phyloP scores from a whole-genome alignment of 2,797 vertebrate species.

The Crenuchus spilurus region DNA sequence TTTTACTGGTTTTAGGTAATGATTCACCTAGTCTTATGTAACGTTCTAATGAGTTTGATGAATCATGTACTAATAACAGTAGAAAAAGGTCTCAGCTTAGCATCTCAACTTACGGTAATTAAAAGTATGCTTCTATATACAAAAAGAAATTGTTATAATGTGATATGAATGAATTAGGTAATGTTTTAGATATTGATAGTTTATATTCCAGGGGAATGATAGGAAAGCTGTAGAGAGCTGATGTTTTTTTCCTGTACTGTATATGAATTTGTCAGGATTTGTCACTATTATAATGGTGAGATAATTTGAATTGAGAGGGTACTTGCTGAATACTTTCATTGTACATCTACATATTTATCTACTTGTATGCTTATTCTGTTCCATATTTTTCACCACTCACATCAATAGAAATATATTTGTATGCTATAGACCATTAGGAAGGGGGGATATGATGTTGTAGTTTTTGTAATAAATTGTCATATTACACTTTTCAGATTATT shows the following conservation, averaged over 20 bases:
- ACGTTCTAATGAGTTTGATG: not conserved
- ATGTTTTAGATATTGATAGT: not conserved
- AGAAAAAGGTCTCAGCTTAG: not conserved
- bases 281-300: too few relatives aligned
- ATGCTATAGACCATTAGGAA: too few relatives aligned
- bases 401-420: not conserved
- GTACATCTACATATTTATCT: too few relatives aligned
- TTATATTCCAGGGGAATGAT: too few relatives aligned
- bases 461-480: too few relatives aligned
- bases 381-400: not conserved
- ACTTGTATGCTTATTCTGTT: not conserved
- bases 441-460: too few relatives aligned
- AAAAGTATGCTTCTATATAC: not conserved
- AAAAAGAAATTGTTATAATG: not conserved
- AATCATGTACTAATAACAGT: not conserved
- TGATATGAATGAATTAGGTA: not conserved
- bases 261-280: too few relatives aligned
- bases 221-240: too few relatives aligned
- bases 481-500: too few relatives aligned
- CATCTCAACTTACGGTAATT: not conserved
- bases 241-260: too few relatives aligned
- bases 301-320: too few relatives aligned
- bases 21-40: slow-evolving; percentile 18
- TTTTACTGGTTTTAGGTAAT: not conserved
- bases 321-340: too few relatives aligned